Evolutionary conservation across 2,797 vertebrate species (phyloP), one percentile per base, ranked within the genome.

Genomic region (Aldrovandia affinis): DNA sequence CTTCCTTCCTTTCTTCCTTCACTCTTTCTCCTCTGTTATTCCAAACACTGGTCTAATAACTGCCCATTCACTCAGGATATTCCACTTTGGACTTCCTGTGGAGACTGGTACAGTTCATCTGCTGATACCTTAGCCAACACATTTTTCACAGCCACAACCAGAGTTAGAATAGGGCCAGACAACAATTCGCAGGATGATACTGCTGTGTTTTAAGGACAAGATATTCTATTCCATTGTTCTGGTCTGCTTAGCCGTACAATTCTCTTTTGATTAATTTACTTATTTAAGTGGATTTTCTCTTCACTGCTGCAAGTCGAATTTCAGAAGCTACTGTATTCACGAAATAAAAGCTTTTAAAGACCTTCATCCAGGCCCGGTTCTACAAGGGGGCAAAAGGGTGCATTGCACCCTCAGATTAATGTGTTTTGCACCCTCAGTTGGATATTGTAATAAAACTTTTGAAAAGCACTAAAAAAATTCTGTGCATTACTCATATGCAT

Each of bases 31-130:
- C 44, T 65, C 39, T 54, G 54, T 93, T 92, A 92, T 90, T 92
- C 89, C 88, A 83, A 88, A 92, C 86, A 84, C 88, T 89, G 87
- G 89, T 90, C 88, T 89, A 81, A 85, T 85, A 80, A 83, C 68
- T 59, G 73, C 47, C 68, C 78, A 83, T 85, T 88, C 85, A 81
- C 83, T 86, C 73, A 57, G 84, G 70, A 83, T 81, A 86, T 30
- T 25, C 14, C 25, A 85, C 89, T 88, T 90, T 89, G 91, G 92
- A 93, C 92, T 92, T 95, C 91, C 93, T 92, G 90, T 59, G 61
- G 63, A 84, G 39, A 73, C 25, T 42, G 86, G 84, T 82, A 89
- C 83, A 90, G 86, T 59, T 54, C 83, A 39, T 33, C 78, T 80
- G 61, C 39, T 78, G 73, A 73, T 75, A 75, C 87, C 84, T 91